Evolutionary conservation across 2,113 vertebrate species (phyloP), one percentile per base, ranked within the genome.

Genomic region (Haemorhous mexicanus): DNA sequence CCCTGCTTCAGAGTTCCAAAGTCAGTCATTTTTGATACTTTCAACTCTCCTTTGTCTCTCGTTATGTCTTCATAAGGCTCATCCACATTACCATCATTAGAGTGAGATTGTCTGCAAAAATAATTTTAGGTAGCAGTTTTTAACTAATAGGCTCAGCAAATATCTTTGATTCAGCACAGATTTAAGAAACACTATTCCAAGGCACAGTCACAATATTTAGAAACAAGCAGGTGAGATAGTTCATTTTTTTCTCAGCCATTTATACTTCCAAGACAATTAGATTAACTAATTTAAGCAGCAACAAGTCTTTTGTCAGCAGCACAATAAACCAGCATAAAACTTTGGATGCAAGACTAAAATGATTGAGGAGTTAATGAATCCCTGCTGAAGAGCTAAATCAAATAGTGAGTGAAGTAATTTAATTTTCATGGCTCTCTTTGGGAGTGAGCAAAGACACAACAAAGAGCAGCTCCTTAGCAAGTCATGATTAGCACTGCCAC

Each of bases 1-100:
- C 99, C 99, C 8, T 98, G 97, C 78, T 98, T 97, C 63, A 99
- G 79, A 15, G 97, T 96, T 69, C 98, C 99, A 97, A 99, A 99
- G 56, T 98, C 43, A 39, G 98, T 98, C 52, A 96, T 97, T 64
- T 95, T 97, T 9, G 98, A 98, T 46, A 99, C 96, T 63, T 98
- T 97, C 52, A 99, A 52, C 2, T 96, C 98, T 47, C 96, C 98
- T 97, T 99, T 99, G 96, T 99, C 98, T 93, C 97, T 96, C 85
- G 99, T 82, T 81, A 99, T 79, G 13, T 95, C 21, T 94, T 97
- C 95, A 21, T 15, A 95, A 64, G 74, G 27, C 26, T 97, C 93
- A 33, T 94, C 69, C 2, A 87, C 15, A 68, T 18, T 43, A 33
- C 28, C 24, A 84, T 67, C 89, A 11, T 21, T 56, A 32, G 33